Percentiles rank a stretch among this genome's conserved stretches.
phyloP scores from a whole-genome alignment of 2,797 vertebrate species.

The Prionace glauca region DNA sequence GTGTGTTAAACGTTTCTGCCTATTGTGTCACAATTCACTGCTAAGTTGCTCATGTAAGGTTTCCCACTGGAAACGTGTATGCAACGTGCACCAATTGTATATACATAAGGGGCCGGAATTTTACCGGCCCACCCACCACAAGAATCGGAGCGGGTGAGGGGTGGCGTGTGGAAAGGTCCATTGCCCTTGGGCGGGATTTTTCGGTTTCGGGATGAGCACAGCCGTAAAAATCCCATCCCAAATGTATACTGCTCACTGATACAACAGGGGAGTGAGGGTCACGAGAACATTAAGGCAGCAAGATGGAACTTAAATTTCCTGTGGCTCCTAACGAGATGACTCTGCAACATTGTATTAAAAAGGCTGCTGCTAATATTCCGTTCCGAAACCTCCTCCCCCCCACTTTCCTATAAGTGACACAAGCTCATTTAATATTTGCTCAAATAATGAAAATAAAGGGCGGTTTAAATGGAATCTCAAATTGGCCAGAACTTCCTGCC shows the following conservation, averaged over 20 bases:
- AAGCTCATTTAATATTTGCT: not conserved
- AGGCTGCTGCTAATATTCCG: not conserved
- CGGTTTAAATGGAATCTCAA: slow-evolving; percentile 20
- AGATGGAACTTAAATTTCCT: not conserved
- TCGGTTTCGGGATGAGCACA: too few relatives aligned
- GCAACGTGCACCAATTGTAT: not conserved
- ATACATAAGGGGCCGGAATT: too few relatives aligned
- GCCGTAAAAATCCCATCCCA: too few relatives aligned
- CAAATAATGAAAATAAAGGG: slow-evolving; percentile 29
- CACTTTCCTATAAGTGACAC: not conserved
- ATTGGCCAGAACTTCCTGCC: slow-evolving; percentile 28
- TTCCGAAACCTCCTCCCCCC: not conserved
- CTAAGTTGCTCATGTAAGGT: not conserved
- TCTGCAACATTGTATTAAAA: not conserved
- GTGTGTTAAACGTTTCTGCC: not conserved
- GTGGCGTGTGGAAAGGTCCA: too few relatives aligned
- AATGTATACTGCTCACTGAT: not conserved
- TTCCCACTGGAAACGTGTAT: not conserved
- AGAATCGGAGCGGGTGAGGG: too few relatives aligned
- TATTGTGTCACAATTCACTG: not conserved
- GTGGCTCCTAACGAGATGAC: not conserved
- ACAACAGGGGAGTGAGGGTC: too few relatives aligned
- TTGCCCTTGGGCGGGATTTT: too few relatives aligned
- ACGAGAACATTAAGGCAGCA: not conserved
- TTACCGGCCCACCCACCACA: too few relatives aligned